Evolutionary conservation across 53 echinoderm and acorn worm species (phyloP), one percentile per base, ranked within the genome.

Genomic region (Temnopleurus reevesii): DNA sequence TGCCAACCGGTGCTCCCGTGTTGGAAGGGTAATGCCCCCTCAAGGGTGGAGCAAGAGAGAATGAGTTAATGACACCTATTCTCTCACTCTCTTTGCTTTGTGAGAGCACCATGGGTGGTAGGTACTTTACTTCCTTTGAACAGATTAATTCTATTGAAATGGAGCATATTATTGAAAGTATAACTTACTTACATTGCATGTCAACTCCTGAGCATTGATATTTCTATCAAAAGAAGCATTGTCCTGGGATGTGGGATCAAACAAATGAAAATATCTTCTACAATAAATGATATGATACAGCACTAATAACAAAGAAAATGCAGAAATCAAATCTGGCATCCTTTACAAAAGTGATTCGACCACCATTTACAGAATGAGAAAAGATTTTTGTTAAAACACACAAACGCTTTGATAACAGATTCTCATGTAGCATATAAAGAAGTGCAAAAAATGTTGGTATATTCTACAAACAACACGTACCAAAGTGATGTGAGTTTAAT

Each of bases 21-120:
- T n/a, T n/a, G n/a, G n/a, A n/a, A n/a, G n/a, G n/a, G n/a, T n/a
- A n/a, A n/a, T n/a, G n/a, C n/a, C n/a, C n/a, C n/a, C n/a, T n/a
- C n/a, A n/a, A n/a, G n/a, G n/a, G n/a, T n/a, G n/a, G n/a, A n/a
- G n/a, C n/a, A n/a, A n/a, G n/a, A n/a, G n/a, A 30, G 71, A 41
- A 71, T n/a, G 41, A 71, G 71, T 71, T 71, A 71, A 71, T 71
- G 43, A 71, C 63, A 31, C 9, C 41, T 33, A 41, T 71, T 71
- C 41, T 71, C 33, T 33, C 63, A 31, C 34, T 63, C 1, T 59
- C 8, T 27, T n/a, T 27, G 5, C 13, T 9, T 55, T 12, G 13
- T 26, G 23, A 26, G 10, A 26, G n/a, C n/a, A n/a, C n/a, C n/a
- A n/a, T n/a, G n/a, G 25, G 58, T 25, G 58, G 58, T 27, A 8